Conservation (phyloP, 2,888 invertebrate genomes). For the Pristionchus arcanus region DNA sequence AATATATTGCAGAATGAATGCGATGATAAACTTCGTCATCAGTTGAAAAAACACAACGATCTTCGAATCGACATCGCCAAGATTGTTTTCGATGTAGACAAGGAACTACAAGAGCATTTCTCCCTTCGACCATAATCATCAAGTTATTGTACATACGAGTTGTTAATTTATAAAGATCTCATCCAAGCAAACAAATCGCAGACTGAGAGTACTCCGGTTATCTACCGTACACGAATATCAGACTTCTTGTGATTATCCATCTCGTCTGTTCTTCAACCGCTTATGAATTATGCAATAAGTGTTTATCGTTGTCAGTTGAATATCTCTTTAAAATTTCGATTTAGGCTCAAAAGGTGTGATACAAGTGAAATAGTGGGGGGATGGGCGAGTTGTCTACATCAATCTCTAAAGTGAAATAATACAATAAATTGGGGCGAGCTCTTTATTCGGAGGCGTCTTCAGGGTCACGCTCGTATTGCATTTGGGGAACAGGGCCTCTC, state of each 20-base stretch:
- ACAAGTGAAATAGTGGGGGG: too few species aligned
- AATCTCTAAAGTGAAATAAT: too few species aligned
- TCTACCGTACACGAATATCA: conserved; percentile 35
- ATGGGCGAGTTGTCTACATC: too few species aligned
- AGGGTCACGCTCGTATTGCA: too few species aligned
- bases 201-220: neutral
- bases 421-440: too few species aligned
- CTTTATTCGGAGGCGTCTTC: too few species aligned
- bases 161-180: conserved; percentile 29
- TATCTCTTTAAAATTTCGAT: neutral
- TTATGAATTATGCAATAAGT: too few species aligned
- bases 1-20: conserved; percentile 58
- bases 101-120: conserved; percentile 64
- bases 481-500: too few species aligned
- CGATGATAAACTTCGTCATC: conserved; percentile 61
- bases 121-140: conserved; percentile 56
- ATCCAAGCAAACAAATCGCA: neutral
- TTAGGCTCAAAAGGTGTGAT: neutral
- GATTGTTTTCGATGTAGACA: conserved; percentile 70
- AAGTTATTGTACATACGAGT: conserved; percentile 37
- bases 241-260: neutral
- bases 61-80: conserved; percentile 66
- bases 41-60: conserved; percentile 61
- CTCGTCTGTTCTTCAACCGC: neutral
- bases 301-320: neutral